These are phyloP conservation scores for Oncorhynchus nerka DNA, from an alignment of 2,113 vertebrate genomes.

Conservation along the genomic window DNA sequence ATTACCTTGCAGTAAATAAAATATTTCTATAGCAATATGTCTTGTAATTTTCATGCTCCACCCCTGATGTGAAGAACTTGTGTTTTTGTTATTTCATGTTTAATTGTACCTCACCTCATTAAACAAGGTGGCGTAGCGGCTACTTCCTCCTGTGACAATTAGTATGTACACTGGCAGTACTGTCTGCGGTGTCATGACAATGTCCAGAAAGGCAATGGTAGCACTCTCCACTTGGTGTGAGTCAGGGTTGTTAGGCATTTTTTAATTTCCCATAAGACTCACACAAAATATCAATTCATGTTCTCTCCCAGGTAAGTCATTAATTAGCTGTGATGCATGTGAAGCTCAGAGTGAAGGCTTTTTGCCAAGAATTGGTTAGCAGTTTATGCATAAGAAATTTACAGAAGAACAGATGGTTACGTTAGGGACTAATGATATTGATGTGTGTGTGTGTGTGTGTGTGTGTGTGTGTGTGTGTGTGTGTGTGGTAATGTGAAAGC, in stretches of 20 bases:
- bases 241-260: conserved; percentile 72
- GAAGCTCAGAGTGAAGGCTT: conserved; percentile 57
- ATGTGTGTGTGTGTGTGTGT: conserved; percentile 34
- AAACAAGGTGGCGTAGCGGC: too few species aligned
- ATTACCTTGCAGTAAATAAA: too few species aligned
- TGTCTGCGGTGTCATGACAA: neutral
- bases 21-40: too few species aligned
- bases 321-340: conserved; percentile 75
- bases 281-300: conserved; percentile 60
- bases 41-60: too few species aligned
- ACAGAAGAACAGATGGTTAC: conserved; percentile 70
- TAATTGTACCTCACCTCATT: too few species aligned
- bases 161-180: conserved; percentile 29
- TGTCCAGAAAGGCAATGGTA: conserved; percentile 49
- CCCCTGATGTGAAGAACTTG: too few species aligned
- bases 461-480: neutral
- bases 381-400: conserved; percentile 67
- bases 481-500: conserved; percentile 1
- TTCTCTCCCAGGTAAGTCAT: conserved; percentile 72
- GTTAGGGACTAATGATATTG: conserved; percentile 66
- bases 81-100: too few species aligned
- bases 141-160: neutral
- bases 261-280: conserved; percentile 77
- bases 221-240: conserved; percentile 62
- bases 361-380: conserved; percentile 67